phyloP scores from a whole-genome alignment of 1,140 invertebrate genomes.

The Pararge aegeria region DNA sequence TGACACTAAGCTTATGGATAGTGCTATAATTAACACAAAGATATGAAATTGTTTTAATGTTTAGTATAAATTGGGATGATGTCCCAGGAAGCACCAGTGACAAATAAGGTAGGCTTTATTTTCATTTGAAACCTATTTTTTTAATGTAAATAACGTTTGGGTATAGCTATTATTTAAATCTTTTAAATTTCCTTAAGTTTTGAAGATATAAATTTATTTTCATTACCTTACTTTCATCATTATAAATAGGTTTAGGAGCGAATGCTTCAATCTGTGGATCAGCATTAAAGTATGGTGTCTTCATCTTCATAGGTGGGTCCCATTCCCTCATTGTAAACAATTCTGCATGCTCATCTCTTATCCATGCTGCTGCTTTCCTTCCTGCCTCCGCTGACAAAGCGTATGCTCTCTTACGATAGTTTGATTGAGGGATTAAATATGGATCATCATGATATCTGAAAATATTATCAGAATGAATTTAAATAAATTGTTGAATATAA shows the following conservation, averaged over 20 bases:
- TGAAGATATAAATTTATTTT: background rate
- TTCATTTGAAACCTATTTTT: no score
- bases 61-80: no score
- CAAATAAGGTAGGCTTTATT: no score
- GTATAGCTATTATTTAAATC: no score
- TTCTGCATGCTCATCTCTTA: slow-evolving; percentile 87
- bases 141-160: no score
- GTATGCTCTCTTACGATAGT: slow-evolving; percentile 85
- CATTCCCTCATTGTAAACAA: slow-evolving; percentile 87
- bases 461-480: no score
- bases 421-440: slow-evolving; percentile 90
- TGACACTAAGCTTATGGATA: no score
- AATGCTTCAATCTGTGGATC: slow-evolving; percentile 84
- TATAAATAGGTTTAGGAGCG: slow-evolving; percentile 84
- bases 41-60: no score
- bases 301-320: slow-evolving; percentile 81
- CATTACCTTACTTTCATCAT: slow-evolving; percentile 83
- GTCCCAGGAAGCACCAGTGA: no score
- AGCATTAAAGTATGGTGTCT: slow-evolving; percentile 77
- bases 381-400: slow-evolving; percentile 92
- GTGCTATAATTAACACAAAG: no score
- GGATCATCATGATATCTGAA: slow-evolving; percentile 93
- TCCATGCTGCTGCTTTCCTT: slow-evolving; percentile 91
- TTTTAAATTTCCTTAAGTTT: no score
- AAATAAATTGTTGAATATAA: no score